Percentiles rank a stretch among this genome's conserved stretches.
These are phyloP conservation scores for Drosophila aff. DNA, from an alignment of 1,140 invertebrate species.

Conservation along the genomic window DNA sequence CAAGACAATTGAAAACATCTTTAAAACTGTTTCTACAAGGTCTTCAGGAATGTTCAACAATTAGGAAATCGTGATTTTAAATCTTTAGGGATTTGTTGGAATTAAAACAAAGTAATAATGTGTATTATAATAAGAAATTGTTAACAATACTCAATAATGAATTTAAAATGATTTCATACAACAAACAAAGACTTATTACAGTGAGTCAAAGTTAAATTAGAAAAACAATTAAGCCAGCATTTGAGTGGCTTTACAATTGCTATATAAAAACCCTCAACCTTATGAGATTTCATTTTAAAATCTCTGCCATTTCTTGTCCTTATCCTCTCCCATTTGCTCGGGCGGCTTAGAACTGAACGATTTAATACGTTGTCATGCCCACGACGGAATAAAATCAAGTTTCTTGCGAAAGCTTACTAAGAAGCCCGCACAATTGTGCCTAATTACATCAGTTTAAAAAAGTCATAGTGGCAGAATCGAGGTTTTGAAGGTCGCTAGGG, in stretches of 20 bases:
- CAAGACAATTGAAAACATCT: not conserved
- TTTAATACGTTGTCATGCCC: conserved; percentile 37
- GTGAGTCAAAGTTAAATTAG: not conserved
- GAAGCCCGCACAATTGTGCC: conserved; percentile 63
- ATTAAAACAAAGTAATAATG: not conserved
- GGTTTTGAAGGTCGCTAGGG: conserved; percentile 13
- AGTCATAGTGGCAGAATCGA: conserved; percentile 12
- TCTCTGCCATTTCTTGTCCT: conserved; percentile 9
- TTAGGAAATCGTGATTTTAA: not conserved
- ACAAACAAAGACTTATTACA: no score
- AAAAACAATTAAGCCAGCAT: conserved; percentile 1
- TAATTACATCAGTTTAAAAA: conserved; percentile 73
- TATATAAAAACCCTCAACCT: not conserved
- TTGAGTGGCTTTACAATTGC: not conserved
- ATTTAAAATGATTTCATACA: no score
- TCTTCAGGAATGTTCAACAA: not conserved
- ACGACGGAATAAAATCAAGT: conserved; percentile 39
- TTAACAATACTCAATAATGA: no score
- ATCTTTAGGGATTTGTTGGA: not conserved
- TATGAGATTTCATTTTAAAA: conserved; percentile 8
- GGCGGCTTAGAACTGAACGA: conserved; percentile 4
- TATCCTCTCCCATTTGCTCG: conserved; percentile 10
- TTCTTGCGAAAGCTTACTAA: conserved; percentile 28
- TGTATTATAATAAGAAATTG: not conserved
- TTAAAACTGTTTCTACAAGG: not conserved